Evolutionary conservation across 1,140 invertebrate species (phyloP), one percentile per base, ranked within the genome.

Genomic region (Polypedilum vanderplanki): DNA sequence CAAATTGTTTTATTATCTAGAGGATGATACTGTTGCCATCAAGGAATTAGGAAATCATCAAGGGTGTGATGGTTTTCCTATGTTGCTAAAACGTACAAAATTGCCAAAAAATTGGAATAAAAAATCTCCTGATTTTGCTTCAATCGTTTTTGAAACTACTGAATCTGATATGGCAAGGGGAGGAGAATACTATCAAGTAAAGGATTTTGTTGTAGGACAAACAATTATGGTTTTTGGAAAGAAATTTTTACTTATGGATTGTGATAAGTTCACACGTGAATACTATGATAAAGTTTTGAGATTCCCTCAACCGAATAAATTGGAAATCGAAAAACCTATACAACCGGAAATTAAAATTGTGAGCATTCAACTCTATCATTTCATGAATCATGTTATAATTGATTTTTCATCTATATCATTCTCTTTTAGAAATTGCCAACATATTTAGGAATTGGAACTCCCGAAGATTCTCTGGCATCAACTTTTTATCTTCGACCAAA

Each of bases 41-140:
- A 87, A 89, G 77, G 91, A 94, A 82, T 83, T 91, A 15, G 85
- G 85, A 75, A 84, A 85, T 8, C 90, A 90, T 79, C 87, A 88
- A 77, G 91, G 91, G 0, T 86, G 89, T 76, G 91, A 94, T 83
- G 90, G 91, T 1, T 90, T 89, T 80, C 87, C 88, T 18, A 80
- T 90, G 75, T 81, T 95, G 0, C 83, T 96, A 46, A 89, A 88
- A 77, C 88, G 89, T 81, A 91, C 86, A 10, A 93, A 90, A 84
- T 81, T 95, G 10, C 91, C 93, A 0, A 92, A 92, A 81, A 88
- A 92, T 78, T 91, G 91, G 86, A 90, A 88, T 74, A 87, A 90
- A 79, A 81, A 88, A 67, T 88, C 90, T 24, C 81, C 79, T 57
- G 76, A 84, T 74, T 86, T 86, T 77, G 86, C 87, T 8, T 84